Evolutionary conservation across 2,797 vertebrate species (phyloP).

Genomic region (Glossophaga mutica): DNA sequence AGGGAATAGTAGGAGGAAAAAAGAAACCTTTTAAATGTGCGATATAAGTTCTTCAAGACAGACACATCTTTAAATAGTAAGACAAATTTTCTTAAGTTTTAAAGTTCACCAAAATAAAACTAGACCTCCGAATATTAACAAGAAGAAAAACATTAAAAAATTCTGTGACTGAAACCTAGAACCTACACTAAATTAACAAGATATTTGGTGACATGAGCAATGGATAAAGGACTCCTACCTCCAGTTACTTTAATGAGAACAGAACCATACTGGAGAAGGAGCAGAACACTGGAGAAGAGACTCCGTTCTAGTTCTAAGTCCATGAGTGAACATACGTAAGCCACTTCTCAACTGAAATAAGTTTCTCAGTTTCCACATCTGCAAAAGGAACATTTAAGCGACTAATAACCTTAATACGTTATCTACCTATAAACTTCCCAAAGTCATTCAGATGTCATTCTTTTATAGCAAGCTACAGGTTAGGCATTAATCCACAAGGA

Average conservation of each 20-base stretch:
- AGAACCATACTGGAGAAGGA: neutral
- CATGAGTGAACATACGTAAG: neutral
- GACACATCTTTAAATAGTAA: neutral
- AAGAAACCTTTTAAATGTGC: neutral
- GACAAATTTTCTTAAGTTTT: conserved; percentile 8
- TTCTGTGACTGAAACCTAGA: neutral
- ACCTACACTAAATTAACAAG: neutral
- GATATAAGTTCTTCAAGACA: neutral
- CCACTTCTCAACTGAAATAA: neutral
- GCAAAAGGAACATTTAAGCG: neutral
- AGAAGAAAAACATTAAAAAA: neutral
- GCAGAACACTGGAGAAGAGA: conserved; percentile 2
- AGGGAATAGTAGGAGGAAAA: neutral
- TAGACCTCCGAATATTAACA: neutral
- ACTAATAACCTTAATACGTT: neutral
- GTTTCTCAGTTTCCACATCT: neutral
- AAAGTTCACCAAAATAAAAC: conserved; percentile 27
- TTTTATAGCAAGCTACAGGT: neutral
- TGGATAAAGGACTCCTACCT: neutral
- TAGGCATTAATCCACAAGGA: neutral
- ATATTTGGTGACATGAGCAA: neutral
- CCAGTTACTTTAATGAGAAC: neutral
- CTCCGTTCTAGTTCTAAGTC: neutral
- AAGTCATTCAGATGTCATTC: neutral
- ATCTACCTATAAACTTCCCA: neutral